Conservation (phyloP, 2,888 invertebrate genomes). For the Cabera pusaria region DNA sequence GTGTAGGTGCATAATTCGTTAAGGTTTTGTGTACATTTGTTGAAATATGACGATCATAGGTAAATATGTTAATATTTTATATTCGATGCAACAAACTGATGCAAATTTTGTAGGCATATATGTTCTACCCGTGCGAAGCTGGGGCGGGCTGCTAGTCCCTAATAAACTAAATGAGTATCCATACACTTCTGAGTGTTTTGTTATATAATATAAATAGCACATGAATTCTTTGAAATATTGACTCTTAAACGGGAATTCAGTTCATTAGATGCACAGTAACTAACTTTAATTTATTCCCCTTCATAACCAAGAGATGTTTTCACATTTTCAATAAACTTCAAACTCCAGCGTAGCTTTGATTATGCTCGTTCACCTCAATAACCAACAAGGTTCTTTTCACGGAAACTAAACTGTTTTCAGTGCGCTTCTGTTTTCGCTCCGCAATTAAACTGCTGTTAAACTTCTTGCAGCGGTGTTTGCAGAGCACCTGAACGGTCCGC, state of each 20-base stretch:
- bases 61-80: too few relatives aligned
- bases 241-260: conserved; percentile 21
- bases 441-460: conserved; percentile 83
- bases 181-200: too few relatives aligned
- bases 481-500: conserved; percentile 76
- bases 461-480: conserved; percentile 80
- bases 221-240: conserved; percentile 11
- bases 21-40: too few relatives aligned
- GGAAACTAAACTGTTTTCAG: conserved; percentile 74
- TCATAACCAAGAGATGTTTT: conserved; percentile 39
- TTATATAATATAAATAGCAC: not conserved
- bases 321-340: conserved; percentile 59
- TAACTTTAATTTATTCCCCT: conserved; percentile 43
- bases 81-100: too few relatives aligned
- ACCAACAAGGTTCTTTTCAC: conserved; percentile 72
- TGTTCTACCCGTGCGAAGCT: too few relatives aligned
- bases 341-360: conserved; percentile 49
- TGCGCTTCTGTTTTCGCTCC: conserved; percentile 77
- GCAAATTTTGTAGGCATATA: too few relatives aligned
- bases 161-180: too few relatives aligned
- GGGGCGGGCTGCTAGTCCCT: too few relatives aligned
- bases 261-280: conserved; percentile 31
- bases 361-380: conserved; percentile 55
- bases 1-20: too few relatives aligned
- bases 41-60: too few relatives aligned